phyloP scores from a whole-genome alignment of 2,888 invertebrate species.

The Chalcis sispes region DNA sequence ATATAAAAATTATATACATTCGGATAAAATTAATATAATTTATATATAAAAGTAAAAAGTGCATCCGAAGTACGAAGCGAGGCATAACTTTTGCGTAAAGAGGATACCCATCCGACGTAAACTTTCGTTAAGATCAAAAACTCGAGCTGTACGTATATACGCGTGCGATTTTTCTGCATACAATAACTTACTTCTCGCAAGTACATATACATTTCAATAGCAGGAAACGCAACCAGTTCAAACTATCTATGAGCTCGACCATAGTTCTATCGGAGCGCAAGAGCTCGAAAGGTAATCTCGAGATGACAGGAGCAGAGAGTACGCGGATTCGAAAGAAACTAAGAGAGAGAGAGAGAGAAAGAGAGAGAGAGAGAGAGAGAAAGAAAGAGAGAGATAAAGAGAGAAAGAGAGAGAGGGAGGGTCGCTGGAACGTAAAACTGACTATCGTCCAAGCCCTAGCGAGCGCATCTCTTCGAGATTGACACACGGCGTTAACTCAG shows the following conservation, averaged over 20 bases:
- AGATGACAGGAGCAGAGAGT: conserved; percentile 51
- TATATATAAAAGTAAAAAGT: no score
- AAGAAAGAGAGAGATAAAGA: conserved; percentile 9
- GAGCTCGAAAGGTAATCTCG: conserved; percentile 51
- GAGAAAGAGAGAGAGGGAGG: conserved; percentile 17
- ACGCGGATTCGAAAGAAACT: no score
- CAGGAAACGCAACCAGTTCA: conserved; percentile 39
- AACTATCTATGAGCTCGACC: neutral
- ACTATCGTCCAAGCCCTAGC: conserved; percentile 22
- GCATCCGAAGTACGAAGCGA: no score
- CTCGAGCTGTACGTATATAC: no score
- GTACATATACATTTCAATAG: conserved; percentile 4
- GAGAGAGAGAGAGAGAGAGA: no score
- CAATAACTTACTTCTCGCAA: conserved; percentile 33
- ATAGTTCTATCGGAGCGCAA: conserved; percentile 29
- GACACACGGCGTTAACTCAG: conserved; percentile 54
- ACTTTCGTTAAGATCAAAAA: no score
- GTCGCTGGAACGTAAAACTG: conserved; percentile 36
- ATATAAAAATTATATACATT: no score
- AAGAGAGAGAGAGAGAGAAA: conserved; percentile 5
- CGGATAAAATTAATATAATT: no score
- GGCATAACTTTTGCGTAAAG: no score
- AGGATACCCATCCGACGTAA: no score
- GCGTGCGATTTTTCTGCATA: conserved; percentile 18
- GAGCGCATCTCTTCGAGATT: conserved; percentile 41